Conservation (phyloP, 2,113 vertebrate species). For the Equus przewalskii region DNA sequence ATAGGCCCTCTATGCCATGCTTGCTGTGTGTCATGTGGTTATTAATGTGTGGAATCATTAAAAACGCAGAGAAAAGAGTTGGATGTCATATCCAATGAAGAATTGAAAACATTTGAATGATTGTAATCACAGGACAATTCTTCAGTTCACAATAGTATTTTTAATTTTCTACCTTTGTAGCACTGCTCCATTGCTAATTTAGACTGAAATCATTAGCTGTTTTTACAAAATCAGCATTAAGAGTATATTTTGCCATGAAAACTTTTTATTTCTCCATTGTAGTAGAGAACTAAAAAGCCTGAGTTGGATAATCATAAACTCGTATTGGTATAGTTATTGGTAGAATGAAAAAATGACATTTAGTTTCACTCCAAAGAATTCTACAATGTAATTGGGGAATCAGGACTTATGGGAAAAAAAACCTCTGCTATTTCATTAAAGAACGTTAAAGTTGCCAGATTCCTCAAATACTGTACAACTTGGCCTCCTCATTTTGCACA, state of each 20-base stretch:
- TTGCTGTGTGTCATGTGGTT: neutral
- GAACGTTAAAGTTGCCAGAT: neutral
- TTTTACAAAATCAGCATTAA: neutral
- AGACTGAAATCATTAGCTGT: neutral
- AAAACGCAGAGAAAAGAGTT: neutral
- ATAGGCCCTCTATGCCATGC: neutral
- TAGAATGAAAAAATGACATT: slow-evolving; percentile 19
- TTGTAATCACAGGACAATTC: neutral
- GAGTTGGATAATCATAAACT: slow-evolving; percentile 9
- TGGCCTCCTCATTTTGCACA: neutral
- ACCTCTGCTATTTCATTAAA: neutral
- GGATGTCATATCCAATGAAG: neutral
- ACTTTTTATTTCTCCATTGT: neutral
- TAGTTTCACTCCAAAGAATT: neutral
- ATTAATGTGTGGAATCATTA: neutral
- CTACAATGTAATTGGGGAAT: neutral
- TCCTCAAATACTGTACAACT: neutral
- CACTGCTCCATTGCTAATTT: neutral
- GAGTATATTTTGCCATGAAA: neutral
- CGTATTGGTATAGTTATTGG: neutral
- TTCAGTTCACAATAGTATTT: slow-evolving; percentile 3
- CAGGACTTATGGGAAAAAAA: neutral
- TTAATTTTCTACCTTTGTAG: neutral
- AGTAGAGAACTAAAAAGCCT: neutral
- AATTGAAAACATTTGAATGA: neutral